These are phyloP conservation scores for Alethe castanea DNA, from an alignment of 2,113 vertebrate species.

Conservation along the genomic window DNA sequence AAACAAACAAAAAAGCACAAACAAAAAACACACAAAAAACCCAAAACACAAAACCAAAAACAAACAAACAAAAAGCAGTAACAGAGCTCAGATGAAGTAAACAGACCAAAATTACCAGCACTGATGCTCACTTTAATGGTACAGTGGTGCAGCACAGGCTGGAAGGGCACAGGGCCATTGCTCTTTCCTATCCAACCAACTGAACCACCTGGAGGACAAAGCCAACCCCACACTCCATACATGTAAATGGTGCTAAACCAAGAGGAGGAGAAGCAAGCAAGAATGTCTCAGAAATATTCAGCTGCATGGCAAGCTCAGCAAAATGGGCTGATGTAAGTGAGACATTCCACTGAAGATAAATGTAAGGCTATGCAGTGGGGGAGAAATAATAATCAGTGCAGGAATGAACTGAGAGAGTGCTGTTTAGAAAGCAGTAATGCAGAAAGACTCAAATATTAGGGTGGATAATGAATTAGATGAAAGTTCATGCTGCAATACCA, in stretches of 20 bases:
- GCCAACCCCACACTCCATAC: not conserved
- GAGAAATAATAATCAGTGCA: constrained; percentile 55
- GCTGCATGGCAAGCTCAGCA: not conserved
- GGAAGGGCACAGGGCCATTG: not conserved
- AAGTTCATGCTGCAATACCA: constrained; percentile 50
- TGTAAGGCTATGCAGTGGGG: constrained; percentile 38
- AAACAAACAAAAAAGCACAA: not conserved
- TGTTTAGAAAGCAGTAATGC: constrained; percentile 62
- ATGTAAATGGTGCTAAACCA: not conserved
- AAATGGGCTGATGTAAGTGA: constrained; percentile 49
- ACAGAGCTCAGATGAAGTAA: not conserved
- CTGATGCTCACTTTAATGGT: not conserved
- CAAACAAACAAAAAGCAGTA: not conserved
- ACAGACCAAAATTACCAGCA: not conserved
- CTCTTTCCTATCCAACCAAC: not conserved
- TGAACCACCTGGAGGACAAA: not conserved
- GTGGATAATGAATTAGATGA: constrained; percentile 54
- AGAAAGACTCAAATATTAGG: constrained; percentile 46
- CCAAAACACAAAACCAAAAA: no score
- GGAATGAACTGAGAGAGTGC: constrained; percentile 52
- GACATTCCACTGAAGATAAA: constrained; percentile 38
- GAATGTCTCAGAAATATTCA: constrained; percentile 21
- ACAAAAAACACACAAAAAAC: not conserved
- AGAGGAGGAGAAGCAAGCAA: not conserved
- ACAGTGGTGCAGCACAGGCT: not conserved